A percentile compares a stretch with the other conserved stretches of the same genome.
Conservation (phyloP, 2,797 vertebrate species). For the Phaenicophaeus curvirostris region DNA sequence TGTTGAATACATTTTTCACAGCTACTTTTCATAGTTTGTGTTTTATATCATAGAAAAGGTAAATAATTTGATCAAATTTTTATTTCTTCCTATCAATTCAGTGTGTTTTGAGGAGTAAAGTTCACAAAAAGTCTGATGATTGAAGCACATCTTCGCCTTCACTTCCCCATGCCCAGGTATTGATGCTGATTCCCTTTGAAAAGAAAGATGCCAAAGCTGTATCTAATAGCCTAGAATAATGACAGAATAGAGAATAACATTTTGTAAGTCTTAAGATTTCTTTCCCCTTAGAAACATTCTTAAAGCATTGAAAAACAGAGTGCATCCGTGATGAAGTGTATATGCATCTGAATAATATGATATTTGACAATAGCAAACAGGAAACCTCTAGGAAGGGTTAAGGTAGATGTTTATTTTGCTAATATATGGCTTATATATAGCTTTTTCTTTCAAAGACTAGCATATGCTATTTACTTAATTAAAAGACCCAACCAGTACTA, state of each 20-base stretch:
- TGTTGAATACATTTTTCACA: background rate
- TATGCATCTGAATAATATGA: background rate
- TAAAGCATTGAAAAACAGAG: background rate
- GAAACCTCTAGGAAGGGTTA: background rate
- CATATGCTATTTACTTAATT: background rate
- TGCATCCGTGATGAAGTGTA: background rate
- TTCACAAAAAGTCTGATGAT: background rate
- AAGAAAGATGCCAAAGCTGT: background rate
- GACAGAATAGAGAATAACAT: background rate
- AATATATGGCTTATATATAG: background rate
- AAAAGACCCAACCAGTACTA: background rate
- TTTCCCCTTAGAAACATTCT: background rate
- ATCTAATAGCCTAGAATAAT: background rate
- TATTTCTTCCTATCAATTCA: background rate
- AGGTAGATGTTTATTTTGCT: background rate
- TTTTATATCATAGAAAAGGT: background rate
- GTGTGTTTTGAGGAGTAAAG: background rate
- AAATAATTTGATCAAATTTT: background rate
- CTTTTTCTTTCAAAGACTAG: background rate
- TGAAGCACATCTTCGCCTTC: background rate
- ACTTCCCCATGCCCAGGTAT: fast-evolving
- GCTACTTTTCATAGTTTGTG: background rate
- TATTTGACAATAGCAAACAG: background rate
- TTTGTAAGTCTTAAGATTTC: background rate
- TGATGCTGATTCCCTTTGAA: background rate